These are phyloP conservation scores for Myanophis thanlyinensis DNA, from an alignment of 2,113 vertebrate species.

Conservation along the genomic window DNA sequence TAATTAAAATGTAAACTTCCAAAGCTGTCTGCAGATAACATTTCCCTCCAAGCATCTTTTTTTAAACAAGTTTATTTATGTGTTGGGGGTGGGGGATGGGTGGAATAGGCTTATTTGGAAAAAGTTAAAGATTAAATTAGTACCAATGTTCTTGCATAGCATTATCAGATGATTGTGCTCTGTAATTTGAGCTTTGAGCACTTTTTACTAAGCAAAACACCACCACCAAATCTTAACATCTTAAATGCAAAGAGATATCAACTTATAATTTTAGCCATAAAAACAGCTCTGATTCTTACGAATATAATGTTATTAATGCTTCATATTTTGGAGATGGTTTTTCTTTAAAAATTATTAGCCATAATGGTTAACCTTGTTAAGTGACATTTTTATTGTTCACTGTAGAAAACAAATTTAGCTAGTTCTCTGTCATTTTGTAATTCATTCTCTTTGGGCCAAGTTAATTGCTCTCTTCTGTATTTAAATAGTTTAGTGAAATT, in stretches of 20 bases:
- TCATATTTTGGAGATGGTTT: background rate
- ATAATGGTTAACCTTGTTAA: background rate
- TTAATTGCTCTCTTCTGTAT: background rate
- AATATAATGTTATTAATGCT: background rate
- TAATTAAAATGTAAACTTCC: background rate
- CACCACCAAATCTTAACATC: background rate
- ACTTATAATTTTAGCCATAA: background rate
- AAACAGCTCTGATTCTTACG: background rate
- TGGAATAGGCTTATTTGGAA: background rate
- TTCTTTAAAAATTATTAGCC: background rate
- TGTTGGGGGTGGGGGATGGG: background rate
- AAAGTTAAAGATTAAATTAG: background rate
- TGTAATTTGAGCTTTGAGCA: background rate
- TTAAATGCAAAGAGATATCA: background rate
- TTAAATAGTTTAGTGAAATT: background rate
- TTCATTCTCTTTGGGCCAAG: too few species aligned
- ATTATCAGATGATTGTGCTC: background rate
- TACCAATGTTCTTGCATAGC: constrained; percentile 27
- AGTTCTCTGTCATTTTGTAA: background rate
- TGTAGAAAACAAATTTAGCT: background rate
- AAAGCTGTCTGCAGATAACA: background rate
- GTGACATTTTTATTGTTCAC: background rate
- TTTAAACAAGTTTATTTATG: background rate
- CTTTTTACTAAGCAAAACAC: constrained; percentile 11
- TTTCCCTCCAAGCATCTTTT: too few species aligned